Base-by-base conservation (phyloP, 2,113 vertebrate species). In the Channa maculata region DNA sequence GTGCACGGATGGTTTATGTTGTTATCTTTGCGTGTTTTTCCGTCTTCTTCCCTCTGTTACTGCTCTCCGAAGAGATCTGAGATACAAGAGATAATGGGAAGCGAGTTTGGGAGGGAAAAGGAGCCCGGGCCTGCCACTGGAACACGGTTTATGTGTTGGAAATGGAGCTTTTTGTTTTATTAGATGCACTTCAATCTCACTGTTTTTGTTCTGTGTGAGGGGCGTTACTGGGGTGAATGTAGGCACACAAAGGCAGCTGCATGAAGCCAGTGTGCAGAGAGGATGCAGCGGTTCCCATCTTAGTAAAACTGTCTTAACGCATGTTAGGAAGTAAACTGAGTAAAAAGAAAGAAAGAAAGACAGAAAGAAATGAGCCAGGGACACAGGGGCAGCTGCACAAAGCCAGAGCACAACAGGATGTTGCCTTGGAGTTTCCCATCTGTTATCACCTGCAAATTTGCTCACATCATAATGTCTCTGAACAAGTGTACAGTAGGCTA, bases 211-310 rank as follows among this genome's bases (percentile, higher is more conserved):
- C 79, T 57, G 84, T 84, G 77, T 51, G 75, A 85, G 85, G 88
- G 90, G 90, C 90, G 92, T 84, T 54, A 58, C 79, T 72, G 64
- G 53, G 73, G 67, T 57, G 53, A 45, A n/a, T 68, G 63, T 15
- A 53, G 61, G 81, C 82, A 86, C 89, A 93, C 92, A 93, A 92
- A 93, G 85, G 80, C 85, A 77, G 81, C 83, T 74, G 85, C 84
- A 82, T 52, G 61, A 53, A 74, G 75, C 66, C 69, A 61, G 75
- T 63, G 77, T 78, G 78, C 67, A 62, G 55, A 66, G 62, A 67
- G 74, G 77, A 87, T 84, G 86, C 84, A 90, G 75, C 69, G 50
- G 79, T 84, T 71, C 37, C 65, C 58, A 73, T 71, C 66, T 53
- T 8, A 66, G 68, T 71, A 5, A 52, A 77, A 71, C 71, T 71